Evolutionary conservation across 1,140 invertebrate species (phyloP), one percentile per base, ranked within the genome.

Genomic region (Ceratosolen solmsi): DNA sequence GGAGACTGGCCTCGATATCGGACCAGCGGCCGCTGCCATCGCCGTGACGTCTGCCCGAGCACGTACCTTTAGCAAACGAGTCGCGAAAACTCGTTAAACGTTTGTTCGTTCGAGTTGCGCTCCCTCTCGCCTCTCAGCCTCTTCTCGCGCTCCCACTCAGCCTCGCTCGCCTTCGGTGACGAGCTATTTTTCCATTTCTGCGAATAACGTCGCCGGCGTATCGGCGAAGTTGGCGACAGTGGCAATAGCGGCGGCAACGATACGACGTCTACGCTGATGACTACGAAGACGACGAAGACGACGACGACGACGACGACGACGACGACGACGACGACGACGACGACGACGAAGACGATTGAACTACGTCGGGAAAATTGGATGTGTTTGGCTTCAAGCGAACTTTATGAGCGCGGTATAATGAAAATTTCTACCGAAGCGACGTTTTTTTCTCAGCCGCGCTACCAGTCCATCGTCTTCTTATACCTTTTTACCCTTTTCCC

Each of bases 1-100:
- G 82, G 82, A 79, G 82, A 84, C 85, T 79, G 83, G 85, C 83
- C 85, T 86, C 85, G 86, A 85, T 85, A 70, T 71, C 80, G 49
- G 41, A 68, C 41, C 49, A 25, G 51, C 75, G 36, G 38, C 58
- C 17, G 33, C 82, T 76, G 77, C 83, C 82, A 83, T 73, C 80
- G 76, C 81, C 83, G 63, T 68, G 63, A 68, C 63, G 63, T 68
- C 22, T n/a, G 63, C 82, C 82, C 84, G 80, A 79, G 82, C 82
- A 84, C 81, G 83, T 80, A 84, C 58, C 79, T 84, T 80, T 84
- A 80, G 22, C 51, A 68, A 76, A 70, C 51, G 36, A 36, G n/a
- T 38, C 41, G 68, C 38, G 75, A 54, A 56, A 84, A 82, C 79
- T 85, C 58, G 82, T 84, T 85, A 79, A 68, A 81, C 71, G 68